Evolutionary conservation across 2,113 vertebrate genomes (phyloP).

Genomic region (Phyllostomus discolor): DNA sequence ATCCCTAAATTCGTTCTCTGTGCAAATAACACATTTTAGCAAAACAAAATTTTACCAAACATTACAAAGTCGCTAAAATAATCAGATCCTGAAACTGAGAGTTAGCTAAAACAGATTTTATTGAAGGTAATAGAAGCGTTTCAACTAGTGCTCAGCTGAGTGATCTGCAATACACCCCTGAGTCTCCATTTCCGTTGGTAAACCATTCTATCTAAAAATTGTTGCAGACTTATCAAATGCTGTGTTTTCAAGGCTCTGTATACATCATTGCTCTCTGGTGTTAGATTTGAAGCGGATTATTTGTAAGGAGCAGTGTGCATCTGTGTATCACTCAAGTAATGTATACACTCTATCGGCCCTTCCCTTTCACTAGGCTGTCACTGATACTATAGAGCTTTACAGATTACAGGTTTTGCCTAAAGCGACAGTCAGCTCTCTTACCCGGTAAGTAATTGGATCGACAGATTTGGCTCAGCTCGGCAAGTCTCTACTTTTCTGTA

Average conservation of each 20-base stretch:
- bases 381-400: conserved; percentile 54
- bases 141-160: background rate
- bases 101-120: background rate
- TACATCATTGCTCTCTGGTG: background rate
- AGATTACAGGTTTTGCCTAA: conserved; percentile 62
- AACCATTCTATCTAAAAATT: background rate
- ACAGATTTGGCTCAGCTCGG: conserved; percentile 66
- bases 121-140: background rate
- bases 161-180: background rate
- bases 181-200: background rate
- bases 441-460: conserved; percentile 70
- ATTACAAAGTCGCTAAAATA: background rate
- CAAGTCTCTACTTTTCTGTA: conserved; percentile 29
- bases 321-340: conserved; percentile 12
- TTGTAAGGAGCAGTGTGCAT: conserved; percentile 8
- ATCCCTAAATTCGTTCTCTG: background rate
- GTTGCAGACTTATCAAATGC: background rate
- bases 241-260: background rate
- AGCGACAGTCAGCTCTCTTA: conserved; percentile 42
- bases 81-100: background rate
- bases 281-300: conserved; percentile 21
- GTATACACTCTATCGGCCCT: conserved; percentile 15
- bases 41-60: background rate
- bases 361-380: conserved; percentile 58
- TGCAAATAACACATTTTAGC: background rate